These are phyloP conservation scores for Atta texana DNA, from an alignment of 1,140 invertebrate genomes.

Conservation along the genomic window DNA sequence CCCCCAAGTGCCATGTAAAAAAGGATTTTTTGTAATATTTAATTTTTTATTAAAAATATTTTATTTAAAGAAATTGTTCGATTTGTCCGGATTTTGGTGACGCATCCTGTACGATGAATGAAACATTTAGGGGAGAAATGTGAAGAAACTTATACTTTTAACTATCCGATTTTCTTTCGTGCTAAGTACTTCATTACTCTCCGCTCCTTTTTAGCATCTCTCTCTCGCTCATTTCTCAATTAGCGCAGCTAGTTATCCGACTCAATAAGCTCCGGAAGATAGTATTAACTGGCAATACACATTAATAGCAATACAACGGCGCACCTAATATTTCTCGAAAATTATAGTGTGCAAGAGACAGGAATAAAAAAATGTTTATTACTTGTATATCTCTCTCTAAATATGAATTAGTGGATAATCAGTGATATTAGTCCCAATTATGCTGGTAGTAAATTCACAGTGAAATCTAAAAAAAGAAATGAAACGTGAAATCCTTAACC, in stretches of 20 bases:
- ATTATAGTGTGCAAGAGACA: neutral
- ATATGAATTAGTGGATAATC: too few relatives aligned
- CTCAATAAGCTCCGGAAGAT: conserved; percentile 77
- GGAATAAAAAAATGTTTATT: neutral
- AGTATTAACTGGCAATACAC: conserved; percentile 71
- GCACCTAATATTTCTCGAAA: conserved; percentile 74
- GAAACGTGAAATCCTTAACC: too few relatives aligned
- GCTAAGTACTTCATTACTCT: neutral
- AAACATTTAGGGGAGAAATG: neutral
- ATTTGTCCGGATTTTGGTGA: too few relatives aligned
- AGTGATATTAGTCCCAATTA: too few relatives aligned
- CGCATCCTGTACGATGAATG: neutral
- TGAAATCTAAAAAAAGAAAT: too few relatives aligned
- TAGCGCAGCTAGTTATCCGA: conserved; percentile 77
- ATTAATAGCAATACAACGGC: conserved; percentile 6
- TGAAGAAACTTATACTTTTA: neutral
- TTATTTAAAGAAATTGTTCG: too few relatives aligned
- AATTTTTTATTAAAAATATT: too few relatives aligned
- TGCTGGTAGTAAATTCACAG: too few relatives aligned
- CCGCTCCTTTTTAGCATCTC: conserved; percentile 17
- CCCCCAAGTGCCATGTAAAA: too few relatives aligned
- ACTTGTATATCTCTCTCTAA: conserved; percentile 16
- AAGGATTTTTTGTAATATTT: too few relatives aligned
- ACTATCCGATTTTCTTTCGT: conserved; percentile 44
- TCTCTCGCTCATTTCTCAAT: conserved; percentile 73